These are phyloP conservation scores for Trematomus loennbergii DNA, from an alignment of 2,113 vertebrate genomes.

Conservation along the genomic window DNA sequence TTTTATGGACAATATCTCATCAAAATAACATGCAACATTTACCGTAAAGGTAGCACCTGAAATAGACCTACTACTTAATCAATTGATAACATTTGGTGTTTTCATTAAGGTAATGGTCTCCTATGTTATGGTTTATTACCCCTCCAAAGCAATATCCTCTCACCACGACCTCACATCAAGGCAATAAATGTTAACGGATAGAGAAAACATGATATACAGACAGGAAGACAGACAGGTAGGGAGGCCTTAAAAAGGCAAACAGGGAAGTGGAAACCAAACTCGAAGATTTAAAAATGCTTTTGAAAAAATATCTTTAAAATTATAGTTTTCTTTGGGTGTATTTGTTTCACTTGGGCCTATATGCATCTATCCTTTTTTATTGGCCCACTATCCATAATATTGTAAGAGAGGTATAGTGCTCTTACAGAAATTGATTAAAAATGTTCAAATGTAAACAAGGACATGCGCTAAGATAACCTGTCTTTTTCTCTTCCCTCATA, in stretches of 20 bases:
- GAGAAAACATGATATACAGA: slow-evolving; percentile 13
- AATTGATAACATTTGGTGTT: slow-evolving; percentile 73
- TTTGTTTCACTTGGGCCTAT: neutral
- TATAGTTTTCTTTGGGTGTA: neutral
- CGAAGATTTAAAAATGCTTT: neutral
- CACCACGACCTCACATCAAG: slow-evolving; percentile 59
- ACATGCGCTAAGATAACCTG: neutral
- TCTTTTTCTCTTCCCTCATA: slow-evolving; percentile 38
- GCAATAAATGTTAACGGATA: slow-evolving; percentile 70
- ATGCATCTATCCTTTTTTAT: neutral
- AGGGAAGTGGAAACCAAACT: neutral
- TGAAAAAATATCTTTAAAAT: neutral
- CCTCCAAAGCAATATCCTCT: slow-evolving; percentile 72
- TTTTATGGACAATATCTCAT: slow-evolving; percentile 40
- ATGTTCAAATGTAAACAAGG: neutral
- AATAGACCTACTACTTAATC: slow-evolving; percentile 61
- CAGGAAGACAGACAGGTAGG: slow-evolving; percentile 1
- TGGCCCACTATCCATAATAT: neutral
- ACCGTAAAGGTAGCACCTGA: slow-evolving; percentile 50
- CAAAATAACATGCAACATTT: slow-evolving; percentile 37
- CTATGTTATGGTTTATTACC: slow-evolving; percentile 73
- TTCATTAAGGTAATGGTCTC: slow-evolving; percentile 83
- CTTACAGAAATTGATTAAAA: neutral
- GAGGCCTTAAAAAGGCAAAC: neutral
- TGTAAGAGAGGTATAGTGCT: neutral